Base-by-base conservation (phyloP, 2,113 vertebrate genomes). In the Zosterops borbonicus region DNA sequence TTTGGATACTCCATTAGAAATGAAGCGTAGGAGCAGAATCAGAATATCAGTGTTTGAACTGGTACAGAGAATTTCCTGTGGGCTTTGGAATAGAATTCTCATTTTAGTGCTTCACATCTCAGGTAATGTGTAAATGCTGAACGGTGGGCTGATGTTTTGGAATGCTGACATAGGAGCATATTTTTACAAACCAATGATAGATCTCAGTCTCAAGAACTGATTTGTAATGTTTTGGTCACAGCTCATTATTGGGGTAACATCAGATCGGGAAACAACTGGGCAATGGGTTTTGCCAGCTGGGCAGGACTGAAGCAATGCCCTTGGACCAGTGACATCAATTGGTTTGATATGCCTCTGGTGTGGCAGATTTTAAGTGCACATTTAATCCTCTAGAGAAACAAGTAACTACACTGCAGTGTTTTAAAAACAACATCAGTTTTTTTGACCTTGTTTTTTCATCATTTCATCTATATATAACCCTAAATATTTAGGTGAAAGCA, bases 401-500 rank as follows among this genome's bases (percentile, higher is more conserved):
- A 83, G 27, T 76, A 69, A 83, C 37, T 81, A 15, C 14, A 59
- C 22, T 49, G 56, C 31, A 41, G 5, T 39, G 14, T 74, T 90
- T 78, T 42, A 56, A 87, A 85, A 96, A 53, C 28, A 77, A 4
- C 14, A 37, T 80, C 44, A 80, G 29, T 82, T 95, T 84, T 89
- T 31, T 74, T 83, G 69, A 89, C 39, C n/a, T 91, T 82, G 46
- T 41, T 74, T 91, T 93, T 93, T 60, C 94, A 88, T 5, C 52
- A 67, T 52, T 35, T 50, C 41, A 6, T 69, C 46, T 77, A 47
- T 65, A 50, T 62, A 62, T 62, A 79, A 91, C 77, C 19, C 28
- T 84, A 85, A 94, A 76, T 94, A 85, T 87, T 94, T 95, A 85
- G 60, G 78, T 70, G 73, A 93, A 94, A 82, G 23, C 39, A 81